Evolutionary conservation across 2,113 vertebrate genomes (phyloP), one percentile per base, ranked within the genome.

Genomic region (Pungitius pungitius): DNA sequence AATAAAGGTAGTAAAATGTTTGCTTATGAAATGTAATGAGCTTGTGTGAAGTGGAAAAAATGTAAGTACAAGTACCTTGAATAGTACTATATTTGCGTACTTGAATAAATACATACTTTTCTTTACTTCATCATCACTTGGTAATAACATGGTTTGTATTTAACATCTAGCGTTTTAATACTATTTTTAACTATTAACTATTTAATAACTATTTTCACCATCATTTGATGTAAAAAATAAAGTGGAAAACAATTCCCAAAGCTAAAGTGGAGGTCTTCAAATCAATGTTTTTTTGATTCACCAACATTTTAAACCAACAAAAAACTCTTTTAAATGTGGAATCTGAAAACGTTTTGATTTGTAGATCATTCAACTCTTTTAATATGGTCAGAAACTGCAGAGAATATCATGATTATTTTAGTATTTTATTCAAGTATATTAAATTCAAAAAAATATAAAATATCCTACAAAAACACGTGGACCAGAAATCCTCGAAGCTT

Each of bases 381-480:
- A 6, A 22, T 52, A 70, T 66, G 20, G 49, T 39, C 17, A 39
- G 40, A 56, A 74, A 73, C 7, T 55, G 24, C 11, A 80, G 52
- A 69, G 11, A 45, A 49, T 33, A 65, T 40, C 43, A 45, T 51
- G 1, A 43, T 42, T 52, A 40, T 75, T 87, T 81, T 39, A 33
- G 9, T 37, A 18, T 78, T 83, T 86, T 89, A 89, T 84, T 90
- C 73, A 85, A 89, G 5, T 9, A 27, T 22, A 77, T 30, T 30
- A 30, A 30, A 30, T 30, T 30, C 6, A 30, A 35, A 35, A 35
- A 35, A 6, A 35, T 47, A 78, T 17, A 78, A 76, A 83, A 77
- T 45, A 80, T 26, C 33, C 17, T 62, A 40, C 54, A 78, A 90
- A 89, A 90, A 92, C 85, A 77, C 73, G 56, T 64, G 80, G 39